phyloP scores from a whole-genome alignment of 2,113 vertebrate genomes.

The Psittacus erithacus region DNA sequence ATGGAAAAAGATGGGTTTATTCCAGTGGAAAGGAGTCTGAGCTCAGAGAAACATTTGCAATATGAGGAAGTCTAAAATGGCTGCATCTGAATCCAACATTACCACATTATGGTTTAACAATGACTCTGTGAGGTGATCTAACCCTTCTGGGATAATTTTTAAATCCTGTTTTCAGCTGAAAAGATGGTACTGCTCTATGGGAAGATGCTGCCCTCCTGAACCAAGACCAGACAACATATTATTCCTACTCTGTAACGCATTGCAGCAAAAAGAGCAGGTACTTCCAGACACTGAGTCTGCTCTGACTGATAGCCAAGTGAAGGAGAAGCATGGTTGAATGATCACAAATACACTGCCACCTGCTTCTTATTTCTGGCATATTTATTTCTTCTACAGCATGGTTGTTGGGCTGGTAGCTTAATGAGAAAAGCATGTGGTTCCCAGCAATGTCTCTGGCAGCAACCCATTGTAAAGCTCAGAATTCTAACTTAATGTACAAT shows the following conservation, averaged over 20 bases:
- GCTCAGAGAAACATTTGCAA: background rate
- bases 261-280: background rate
- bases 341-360: background rate
- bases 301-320: background rate
- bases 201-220: background rate
- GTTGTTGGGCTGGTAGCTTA: background rate
- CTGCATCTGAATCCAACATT: background rate
- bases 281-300: background rate
- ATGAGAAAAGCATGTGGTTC: constrained; percentile 10
- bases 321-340: background rate
- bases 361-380: background rate
- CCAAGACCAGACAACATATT: background rate
- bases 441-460: constrained; percentile 4
- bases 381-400: background rate
- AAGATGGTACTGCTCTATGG: background rate
- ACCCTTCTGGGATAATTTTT: background rate
- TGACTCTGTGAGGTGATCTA: background rate
- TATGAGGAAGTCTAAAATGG: background rate
- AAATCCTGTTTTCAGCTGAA: background rate
- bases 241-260: background rate
- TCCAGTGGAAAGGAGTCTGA: background rate
- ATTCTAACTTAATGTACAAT: background rate
- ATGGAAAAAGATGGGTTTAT: background rate
- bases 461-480: background rate
- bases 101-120: background rate